A percentile compares a stretch with the other conserved stretches of the same genome.
phyloP scores from a whole-genome alignment of 1,140 invertebrate species.

The Leptinotarsa undecemlineata region DNA sequence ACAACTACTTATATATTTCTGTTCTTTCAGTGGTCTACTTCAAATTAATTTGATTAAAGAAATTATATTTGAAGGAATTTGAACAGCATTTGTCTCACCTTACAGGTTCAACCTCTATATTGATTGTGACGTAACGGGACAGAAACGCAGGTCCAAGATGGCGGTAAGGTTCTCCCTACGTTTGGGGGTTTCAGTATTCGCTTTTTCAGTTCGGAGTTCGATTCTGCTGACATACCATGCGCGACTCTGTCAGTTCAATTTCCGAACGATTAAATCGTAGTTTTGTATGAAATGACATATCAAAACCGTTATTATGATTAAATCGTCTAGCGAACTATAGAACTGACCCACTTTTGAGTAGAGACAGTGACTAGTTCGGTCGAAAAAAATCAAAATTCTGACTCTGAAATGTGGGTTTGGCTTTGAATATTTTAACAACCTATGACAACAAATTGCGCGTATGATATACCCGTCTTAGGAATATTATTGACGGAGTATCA shows the following conservation, averaged over 20 bases:
- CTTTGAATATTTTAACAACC: conserved; percentile 29
- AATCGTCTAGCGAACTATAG: background rate
- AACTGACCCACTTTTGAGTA: conserved; percentile 10
- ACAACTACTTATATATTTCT: background rate
- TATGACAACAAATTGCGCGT: conserved; percentile 12
- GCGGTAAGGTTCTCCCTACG: conserved; percentile 31
- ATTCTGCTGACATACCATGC: conserved; percentile 34
- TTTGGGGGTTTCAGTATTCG: conserved; percentile 39
- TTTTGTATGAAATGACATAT: conserved; percentile 23
- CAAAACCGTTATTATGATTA: conserved; percentile 22
- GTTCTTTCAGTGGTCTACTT: background rate
- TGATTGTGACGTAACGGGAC: conserved; percentile 50
- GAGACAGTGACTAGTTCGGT: background rate
- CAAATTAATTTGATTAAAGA: background rate
- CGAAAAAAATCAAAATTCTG: background rate
- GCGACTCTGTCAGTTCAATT: conserved; percentile 6
- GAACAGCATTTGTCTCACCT: conserved; percentile 24
- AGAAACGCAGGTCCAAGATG: conserved; percentile 50
- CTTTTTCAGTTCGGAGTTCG: conserved; percentile 20
- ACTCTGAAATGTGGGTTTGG: conserved; percentile 44
- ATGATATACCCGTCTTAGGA: too few species aligned
- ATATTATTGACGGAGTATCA: too few species aligned
- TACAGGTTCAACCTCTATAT: conserved; percentile 38
- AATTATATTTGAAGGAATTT: conserved; percentile 13
- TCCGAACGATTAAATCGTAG: background rate